Evolutionary conservation across 1,140 invertebrate genomes (phyloP), one percentile per base, ranked within the genome.

Genomic region (Aculops lycopersici): DNA sequence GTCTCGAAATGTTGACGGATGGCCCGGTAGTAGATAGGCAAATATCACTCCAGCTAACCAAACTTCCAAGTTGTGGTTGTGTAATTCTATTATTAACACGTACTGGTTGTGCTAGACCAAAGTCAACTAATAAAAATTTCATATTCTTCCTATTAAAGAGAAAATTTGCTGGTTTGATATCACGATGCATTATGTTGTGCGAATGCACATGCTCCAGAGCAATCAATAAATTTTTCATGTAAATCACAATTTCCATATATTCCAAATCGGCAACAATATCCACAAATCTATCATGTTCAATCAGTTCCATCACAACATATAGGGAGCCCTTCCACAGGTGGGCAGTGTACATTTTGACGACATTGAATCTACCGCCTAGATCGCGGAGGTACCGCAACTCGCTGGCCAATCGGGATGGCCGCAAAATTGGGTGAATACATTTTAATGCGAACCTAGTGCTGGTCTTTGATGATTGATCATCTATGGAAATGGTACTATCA

Each of bases 151-250:
- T 60, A 55, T 83, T 71, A 51, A 79, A 86, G 1, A 86, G 60
- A 55, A 86, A 86, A 59, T 88, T 88, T 53, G 69, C 74, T 3
- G 81, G 79, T 59, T 86, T 86, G n/a, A 88, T 67, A 54, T 88
- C 80, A 47, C 81, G 61, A 55, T 88, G 81, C 46, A 88, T 81
- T 39, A 86, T 69, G 45, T 71, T 68, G 54, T 74, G 74, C 41
- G 68, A 65, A 58, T 88, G 81, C 36, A 86, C 74, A 50, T 73
- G 65, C 36, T 61, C 56, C 36, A 88, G 57, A 3, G 81, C 77
- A 38, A 68, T 61, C 43, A 86, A 53, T 36, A 88, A 55, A 50
- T 79, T 77, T 49, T 60, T 67, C 66, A 86, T 77, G 53, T 86
- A 86, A 40, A 67, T 58, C 46, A 66, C 64, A 4, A 74, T 64